Evolutionary conservation across 1,140 invertebrate genomes (phyloP).

Genomic region (Apis cerana): DNA sequence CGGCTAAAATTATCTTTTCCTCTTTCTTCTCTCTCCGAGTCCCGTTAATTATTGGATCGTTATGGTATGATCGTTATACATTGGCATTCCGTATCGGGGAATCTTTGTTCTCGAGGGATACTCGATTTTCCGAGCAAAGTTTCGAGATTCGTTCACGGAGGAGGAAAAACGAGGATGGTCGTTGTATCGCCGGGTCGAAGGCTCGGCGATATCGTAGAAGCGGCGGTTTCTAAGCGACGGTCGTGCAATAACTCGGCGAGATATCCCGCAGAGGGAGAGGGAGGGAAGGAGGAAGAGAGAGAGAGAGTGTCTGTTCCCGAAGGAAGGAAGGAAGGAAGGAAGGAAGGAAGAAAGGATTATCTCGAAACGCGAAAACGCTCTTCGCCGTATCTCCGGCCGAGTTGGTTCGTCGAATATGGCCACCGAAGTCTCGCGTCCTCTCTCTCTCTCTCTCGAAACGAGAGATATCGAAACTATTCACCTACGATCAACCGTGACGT

Average conservation of each 20-base stretch:
- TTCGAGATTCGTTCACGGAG: background rate
- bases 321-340: conserved; percentile 57
- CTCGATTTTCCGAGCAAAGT: background rate
- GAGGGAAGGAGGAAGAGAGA: conserved; percentile 27
- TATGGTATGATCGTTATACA: too few relatives aligned
- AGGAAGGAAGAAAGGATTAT: conserved; percentile 68
- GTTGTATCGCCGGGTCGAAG: background rate
- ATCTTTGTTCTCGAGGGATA: too few relatives aligned
- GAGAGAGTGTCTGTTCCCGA: conserved; percentile 27
- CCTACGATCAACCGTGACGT: conserved; percentile 34
- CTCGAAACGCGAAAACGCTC: conserved; percentile 79
- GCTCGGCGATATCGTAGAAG: conserved; percentile 44
- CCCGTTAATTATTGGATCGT: too few relatives aligned
- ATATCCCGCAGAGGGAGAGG: conserved; percentile 56
- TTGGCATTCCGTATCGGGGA: too few relatives aligned
- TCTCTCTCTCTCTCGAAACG: background rate
- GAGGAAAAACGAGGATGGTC: background rate
- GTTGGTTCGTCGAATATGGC: conserved; percentile 33
- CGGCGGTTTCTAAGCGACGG: conserved; percentile 46
- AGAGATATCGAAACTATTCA: conserved; percentile 54
- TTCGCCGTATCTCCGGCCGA: conserved; percentile 73
- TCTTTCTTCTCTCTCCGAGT: too few relatives aligned
- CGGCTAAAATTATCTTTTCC: background rate
- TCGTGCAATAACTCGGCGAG: conserved; percentile 71
- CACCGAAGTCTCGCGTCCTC: conserved; percentile 38